Evolutionary conservation across 2,797 vertebrate genomes (phyloP).

Genomic region (Xenentodon cancila): DNA sequence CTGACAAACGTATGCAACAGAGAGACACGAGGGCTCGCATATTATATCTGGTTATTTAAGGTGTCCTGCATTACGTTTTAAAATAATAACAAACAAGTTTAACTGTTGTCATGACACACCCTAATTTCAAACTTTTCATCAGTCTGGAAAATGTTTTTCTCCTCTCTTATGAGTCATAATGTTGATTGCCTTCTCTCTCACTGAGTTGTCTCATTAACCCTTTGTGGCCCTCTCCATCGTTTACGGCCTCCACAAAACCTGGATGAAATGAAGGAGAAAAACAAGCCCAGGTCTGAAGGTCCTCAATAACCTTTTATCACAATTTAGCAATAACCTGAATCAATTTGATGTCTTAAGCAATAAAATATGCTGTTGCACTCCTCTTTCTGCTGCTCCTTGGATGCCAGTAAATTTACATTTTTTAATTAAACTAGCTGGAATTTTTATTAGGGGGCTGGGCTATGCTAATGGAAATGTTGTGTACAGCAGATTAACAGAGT

Average conservation of each 20-base stretch:
- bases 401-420: conserved; percentile 99
- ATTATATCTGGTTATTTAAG: conserved; percentile 64
- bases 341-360: conserved; percentile 99
- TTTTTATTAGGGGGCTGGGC: conserved; percentile 99
- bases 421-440: conserved; percentile 99
- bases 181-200: conserved; percentile 77
- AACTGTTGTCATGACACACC: conserved; percentile 76
- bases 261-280: conserved; percentile 80
- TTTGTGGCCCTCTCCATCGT: conserved; percentile 79
- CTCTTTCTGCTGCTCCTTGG: conserved; percentile 98
- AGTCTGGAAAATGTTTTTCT: conserved; percentile 74
- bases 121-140: conserved; percentile 79
- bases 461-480: conserved; percentile 99
- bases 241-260: conserved; percentile 77
- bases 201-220: conserved; percentile 81
- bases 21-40: conserved; percentile 42
- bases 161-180: conserved; percentile 79
- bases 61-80: conserved; percentile 60
- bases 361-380: conserved; percentile 99
- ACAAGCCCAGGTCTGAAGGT: conserved; percentile 83
- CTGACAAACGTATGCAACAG: conserved; percentile 55
- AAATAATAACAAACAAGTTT: conserved; percentile 73
- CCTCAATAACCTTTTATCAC: conserved; percentile 87
- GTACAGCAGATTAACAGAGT: conserved; percentile 99
- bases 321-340: conserved; percentile 93